phyloP scores from a whole-genome alignment of 2,888 invertebrate species.

The Polylopha cassiicola region DNA sequence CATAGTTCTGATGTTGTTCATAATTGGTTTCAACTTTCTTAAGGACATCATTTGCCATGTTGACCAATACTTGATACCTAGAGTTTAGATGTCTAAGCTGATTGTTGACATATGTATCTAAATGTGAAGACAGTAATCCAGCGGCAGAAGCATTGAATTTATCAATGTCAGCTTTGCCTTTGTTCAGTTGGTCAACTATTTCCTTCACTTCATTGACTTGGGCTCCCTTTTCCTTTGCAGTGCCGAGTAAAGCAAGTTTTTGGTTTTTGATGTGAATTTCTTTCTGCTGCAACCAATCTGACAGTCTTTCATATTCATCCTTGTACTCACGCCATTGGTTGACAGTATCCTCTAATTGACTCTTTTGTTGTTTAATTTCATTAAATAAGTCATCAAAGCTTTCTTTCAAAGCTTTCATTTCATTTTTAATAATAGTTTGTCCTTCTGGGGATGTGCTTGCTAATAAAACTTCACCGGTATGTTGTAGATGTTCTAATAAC shows the following conservation, averaged over 20 bases:
- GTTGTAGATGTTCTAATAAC: constrained; percentile 89
- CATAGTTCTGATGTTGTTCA: constrained; percentile 90
- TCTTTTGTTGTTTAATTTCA: constrained; percentile 90
- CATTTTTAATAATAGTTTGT: constrained; percentile 87
- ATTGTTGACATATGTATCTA: constrained; percentile 92
- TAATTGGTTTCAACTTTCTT: constrained; percentile 93
- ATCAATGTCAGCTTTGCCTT: constrained; percentile 89
- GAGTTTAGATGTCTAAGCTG: constrained; percentile 91
- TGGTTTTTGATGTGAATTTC: constrained; percentile 94
- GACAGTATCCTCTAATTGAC: constrained; percentile 87
- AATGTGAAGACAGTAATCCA: constrained; percentile 86
- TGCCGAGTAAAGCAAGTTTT: constrained; percentile 88
- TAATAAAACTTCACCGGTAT: constrained; percentile 90
- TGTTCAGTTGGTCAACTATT: constrained; percentile 83
- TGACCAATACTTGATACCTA: constrained; percentile 91
- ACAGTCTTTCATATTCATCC: constrained; percentile 93
- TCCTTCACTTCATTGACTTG: constrained; percentile 89
- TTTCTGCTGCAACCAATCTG: constrained; percentile 95
- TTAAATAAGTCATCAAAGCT: constrained; percentile 90
- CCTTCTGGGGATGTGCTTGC: constrained; percentile 90
- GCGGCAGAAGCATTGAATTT: constrained; percentile 88
- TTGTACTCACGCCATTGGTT: constrained; percentile 93
- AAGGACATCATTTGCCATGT: constrained; percentile 91
- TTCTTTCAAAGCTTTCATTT: constrained; percentile 89
- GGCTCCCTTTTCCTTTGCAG: constrained; percentile 88